Conservation (phyloP, 2,888 invertebrate genomes). For the Protodeltote pygarga region DNA sequence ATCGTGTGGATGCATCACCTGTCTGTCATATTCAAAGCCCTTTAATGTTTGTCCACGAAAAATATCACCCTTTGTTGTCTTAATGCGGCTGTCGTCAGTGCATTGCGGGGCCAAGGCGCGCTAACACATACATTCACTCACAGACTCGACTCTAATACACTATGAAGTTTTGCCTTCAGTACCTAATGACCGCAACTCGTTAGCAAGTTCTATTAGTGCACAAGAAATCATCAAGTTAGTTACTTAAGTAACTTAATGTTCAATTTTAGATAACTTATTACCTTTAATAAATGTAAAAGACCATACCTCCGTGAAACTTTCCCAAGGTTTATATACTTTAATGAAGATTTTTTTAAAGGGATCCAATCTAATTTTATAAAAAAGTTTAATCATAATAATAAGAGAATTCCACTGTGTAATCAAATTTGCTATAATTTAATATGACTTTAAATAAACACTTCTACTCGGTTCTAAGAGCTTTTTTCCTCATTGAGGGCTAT, state of each 20-base stretch:
- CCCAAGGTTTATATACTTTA: no score
- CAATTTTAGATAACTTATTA: constrained; percentile 21
- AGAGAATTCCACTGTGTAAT: constrained; percentile 1
- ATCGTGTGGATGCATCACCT: constrained; percentile 76
- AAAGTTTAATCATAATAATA: background rate
- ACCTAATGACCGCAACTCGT: constrained; percentile 44
- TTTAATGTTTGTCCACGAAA: constrained; percentile 81
- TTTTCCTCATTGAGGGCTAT: constrained; percentile 62
- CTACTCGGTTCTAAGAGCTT: constrained; percentile 37
- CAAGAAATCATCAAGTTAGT: constrained; percentile 34
- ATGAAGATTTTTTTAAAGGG: no score
- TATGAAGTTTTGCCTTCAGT: constrained; percentile 39
- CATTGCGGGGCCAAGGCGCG: constrained; percentile 45
- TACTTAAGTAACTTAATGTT: constrained; percentile 26
- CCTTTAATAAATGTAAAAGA: constrained; percentile 5
- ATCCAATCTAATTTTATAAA: no score
- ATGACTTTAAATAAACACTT: constrained; percentile 35
- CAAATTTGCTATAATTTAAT: constrained; percentile 24
- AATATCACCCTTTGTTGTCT: constrained; percentile 80
- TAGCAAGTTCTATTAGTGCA: constrained; percentile 47
- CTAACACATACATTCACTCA: constrained; percentile 42
- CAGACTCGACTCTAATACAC: constrained; percentile 30
- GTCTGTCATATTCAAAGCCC: constrained; percentile 73
- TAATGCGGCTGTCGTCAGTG: constrained; percentile 69
- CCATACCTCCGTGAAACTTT: no score